A percentile compares a stretch with the other conserved stretches of the same genome.
These are phyloP conservation scores for Rhinopomastus cyanomelas DNA, from an alignment of 2,113 vertebrate species.

Conservation along the genomic window DNA sequence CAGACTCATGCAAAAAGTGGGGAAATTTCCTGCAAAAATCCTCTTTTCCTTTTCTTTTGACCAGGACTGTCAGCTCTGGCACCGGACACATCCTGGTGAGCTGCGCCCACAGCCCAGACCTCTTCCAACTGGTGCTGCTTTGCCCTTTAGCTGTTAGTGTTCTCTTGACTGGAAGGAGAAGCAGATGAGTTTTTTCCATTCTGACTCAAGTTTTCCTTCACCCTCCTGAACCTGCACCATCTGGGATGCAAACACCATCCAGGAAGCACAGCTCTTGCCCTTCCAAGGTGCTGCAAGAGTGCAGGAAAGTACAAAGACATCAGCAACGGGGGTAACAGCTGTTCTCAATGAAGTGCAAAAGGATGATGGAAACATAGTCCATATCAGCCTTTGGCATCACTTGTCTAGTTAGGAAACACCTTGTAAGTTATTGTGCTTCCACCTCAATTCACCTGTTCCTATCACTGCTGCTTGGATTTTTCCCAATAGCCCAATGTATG, in stretches of 20 bases:
- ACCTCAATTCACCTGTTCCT: conserved; percentile 17
- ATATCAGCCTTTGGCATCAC: not conserved
- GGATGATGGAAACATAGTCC: not conserved
- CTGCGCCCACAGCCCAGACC: rapidly evolving
- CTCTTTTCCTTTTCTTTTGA: not conserved
- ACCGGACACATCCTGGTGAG: rapidly evolving
- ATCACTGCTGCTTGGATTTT: not conserved
- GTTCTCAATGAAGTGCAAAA: not conserved
- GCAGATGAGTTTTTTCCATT: conserved; percentile 12
- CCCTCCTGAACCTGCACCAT: not conserved
- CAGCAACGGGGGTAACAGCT: not conserved
- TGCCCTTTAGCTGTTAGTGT: conserved; percentile 17
- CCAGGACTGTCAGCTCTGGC: not conserved
- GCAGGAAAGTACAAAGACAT: conserved; percentile 2
- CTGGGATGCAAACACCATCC: conserved; percentile 19
- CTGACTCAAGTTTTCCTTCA: not conserved
- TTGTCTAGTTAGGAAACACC: not conserved
- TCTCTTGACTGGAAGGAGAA: not conserved
- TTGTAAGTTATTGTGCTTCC: not conserved
- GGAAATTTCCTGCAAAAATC: not conserved
- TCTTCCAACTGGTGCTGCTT: not conserved
- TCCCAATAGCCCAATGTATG: not conserved
- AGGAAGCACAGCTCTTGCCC: not conserved
- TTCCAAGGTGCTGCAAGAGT: not conserved
- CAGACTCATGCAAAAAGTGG: not conserved